Conservation (phyloP, 2,113 vertebrate species). For the Oophaga pumilio region DNA sequence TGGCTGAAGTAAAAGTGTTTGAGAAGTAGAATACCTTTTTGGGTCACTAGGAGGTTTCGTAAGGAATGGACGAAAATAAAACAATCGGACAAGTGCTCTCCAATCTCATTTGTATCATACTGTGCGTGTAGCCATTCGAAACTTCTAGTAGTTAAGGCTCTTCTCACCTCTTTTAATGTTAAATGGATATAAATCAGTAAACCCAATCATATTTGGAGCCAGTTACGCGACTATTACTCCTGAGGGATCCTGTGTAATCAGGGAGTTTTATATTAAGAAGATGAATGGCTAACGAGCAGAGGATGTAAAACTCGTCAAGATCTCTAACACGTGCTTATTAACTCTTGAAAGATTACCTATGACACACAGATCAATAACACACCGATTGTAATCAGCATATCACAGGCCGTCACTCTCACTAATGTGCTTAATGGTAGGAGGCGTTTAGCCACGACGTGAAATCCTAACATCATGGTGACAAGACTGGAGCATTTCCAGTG, state of each 20-base stretch:
- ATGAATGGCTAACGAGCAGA: constrained; percentile 40
- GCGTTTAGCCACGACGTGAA: not conserved
- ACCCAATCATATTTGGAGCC: constrained; percentile 29
- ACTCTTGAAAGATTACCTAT: constrained; percentile 87
- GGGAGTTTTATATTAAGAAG: constrained; percentile 61
- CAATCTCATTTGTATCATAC: constrained; percentile 28
- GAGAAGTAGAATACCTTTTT: not conserved
- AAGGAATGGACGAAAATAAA: not conserved
- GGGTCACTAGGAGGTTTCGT: not conserved
- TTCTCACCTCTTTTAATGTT: not conserved
- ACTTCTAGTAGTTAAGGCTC: constrained; percentile 21
- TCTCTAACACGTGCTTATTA: constrained; percentile 95
- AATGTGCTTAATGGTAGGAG: constrained; percentile 62
- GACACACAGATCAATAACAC: constrained; percentile 74
- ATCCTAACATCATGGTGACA: not conserved
- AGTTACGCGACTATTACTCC: constrained; percentile 75
- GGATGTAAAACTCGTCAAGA: constrained; percentile 71
- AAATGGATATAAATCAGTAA: constrained; percentile 37
- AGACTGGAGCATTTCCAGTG: not conserved
- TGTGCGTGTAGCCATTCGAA: constrained; percentile 22
- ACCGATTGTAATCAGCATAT: constrained; percentile 77
- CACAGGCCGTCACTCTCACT: constrained; percentile 71
- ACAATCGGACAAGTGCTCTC: not conserved
- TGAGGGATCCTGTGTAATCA: constrained; percentile 90
- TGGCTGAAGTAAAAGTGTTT: not conserved